Base-by-base conservation (phyloP, 1,140 invertebrate species). In the Mamestra configurata region DNA sequence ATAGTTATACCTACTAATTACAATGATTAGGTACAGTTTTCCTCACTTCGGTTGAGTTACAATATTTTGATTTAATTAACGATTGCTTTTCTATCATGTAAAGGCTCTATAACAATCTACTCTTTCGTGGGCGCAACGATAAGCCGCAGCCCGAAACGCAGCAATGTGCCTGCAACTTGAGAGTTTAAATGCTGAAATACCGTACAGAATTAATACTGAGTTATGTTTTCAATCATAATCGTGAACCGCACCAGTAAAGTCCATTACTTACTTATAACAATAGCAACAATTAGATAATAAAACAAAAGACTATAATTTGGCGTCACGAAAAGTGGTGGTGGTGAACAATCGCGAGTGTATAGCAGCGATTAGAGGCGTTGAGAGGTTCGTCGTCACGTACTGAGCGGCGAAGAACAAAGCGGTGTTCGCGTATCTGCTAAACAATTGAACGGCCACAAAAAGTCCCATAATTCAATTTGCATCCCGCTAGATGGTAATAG, bases 401-500 rank as follows among this genome's bases (percentile, higher is more conserved):
- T 80, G 51, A 70, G 86, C 92, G 91, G 92, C 87, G 82, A 59
- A 92, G 88, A 94, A 94, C 92, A 95, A 94, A 95, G 93, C 88
- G 81, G 37, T 79, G 81, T 64, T 18, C 35, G 59, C 61, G 61
- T 66, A 66, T 66, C 61, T 83, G 87, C 89, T 88, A 90, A 90
- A 93, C 92, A 92, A 93, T 92, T 93, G 92, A 88, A 90, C 84
- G 70, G 81, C 80, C 81, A 92, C 90, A 94, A 93, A 94, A 95
- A 94, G 88, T 92, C 90, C 85, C 91, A 94, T 95, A 93, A 95
- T 94, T 95, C 89, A 93, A 95, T 95, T 95, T 95, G 92, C 93
- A 95, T 95, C 88, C 88, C 84, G 88, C 90, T 93, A 93, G 87
- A 92, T 86, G 87, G 88, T 89, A 89, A 92, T 91, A 81, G 83